Base-by-base conservation (phyloP, 2,888 invertebrate species). In the Parapristionchus giblindavisi region DNA sequence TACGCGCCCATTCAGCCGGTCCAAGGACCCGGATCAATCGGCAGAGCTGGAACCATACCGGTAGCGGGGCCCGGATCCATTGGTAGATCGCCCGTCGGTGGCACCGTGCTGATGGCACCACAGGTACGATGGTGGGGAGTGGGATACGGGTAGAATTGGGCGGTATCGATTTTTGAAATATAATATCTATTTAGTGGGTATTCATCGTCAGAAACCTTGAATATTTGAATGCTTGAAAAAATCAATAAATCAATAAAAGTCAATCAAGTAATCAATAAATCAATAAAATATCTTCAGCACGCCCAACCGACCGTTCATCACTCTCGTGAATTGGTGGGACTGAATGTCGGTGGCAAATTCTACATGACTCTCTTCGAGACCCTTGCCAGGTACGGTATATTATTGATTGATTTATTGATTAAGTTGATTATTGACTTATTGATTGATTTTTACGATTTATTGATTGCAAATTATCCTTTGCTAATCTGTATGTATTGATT, bases 321-420 rank as follows among this genome's bases (percentile, higher is more conserved):
- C 24, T 75, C 40, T 17, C 70, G 68, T 29, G 75, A 77, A 6
- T 58, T 78, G 38, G 54, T 78, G 61, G 75, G 75, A 52, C 71
- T 78, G 29, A 78, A 78, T 52, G 78, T 77, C n/a, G 78, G 78
- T 5, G 78, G 78, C 3, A 72, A 40, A 17, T 29, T 40, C 29
- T 78, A 66, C 40, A 71, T 75, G 36, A 77, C 77, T 3, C 72
- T 70, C 17, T 78, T 77, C 58, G 75, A 75, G 65, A 71, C 66
- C 29, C 65, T 78, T 4, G 54, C 75, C 3, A 38, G 58, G 36
- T 56, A 56, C 3, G 17, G 34, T 34, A 65, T 51, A 2, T 52
- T 52, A 5, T 76, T n/a, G n/a, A n/a, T n/a, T n/a, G n/a, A n/a
- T n/a, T n/a, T n/a, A n/a, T n/a, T n/a, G n/a, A n/a, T n/a, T n/a